Percentiles rank a stretch among this genome's conserved stretches.
phyloP scores from a whole-genome alignment of 2,113 vertebrate species.

The Sus scrofa region DNA sequence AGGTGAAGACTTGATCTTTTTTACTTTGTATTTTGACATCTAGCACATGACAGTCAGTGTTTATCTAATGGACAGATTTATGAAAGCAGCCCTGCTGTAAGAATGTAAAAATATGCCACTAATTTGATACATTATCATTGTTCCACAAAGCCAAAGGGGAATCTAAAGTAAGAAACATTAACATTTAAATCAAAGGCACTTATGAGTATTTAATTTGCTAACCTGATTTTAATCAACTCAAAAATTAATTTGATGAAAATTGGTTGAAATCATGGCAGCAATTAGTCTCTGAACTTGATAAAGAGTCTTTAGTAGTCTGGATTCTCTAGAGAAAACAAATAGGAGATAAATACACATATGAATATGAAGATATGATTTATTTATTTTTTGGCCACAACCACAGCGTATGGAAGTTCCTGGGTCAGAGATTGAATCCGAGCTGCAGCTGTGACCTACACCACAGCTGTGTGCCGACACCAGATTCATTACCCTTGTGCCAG shows the following conservation, averaged over 20 bases:
- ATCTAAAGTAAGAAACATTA: conserved; percentile 32
- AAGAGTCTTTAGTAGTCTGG: background rate
- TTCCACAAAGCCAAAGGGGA: background rate
- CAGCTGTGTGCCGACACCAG: no score
- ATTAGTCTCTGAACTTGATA: background rate
- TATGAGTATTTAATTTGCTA: conserved; percentile 51
- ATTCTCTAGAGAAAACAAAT: background rate
- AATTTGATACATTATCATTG: background rate
- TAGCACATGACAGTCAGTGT: background rate
- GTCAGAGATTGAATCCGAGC: no score
- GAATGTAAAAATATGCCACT: background rate
- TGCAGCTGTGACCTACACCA: no score
- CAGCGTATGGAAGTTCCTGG: no score
- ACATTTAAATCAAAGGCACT: conserved; percentile 66
- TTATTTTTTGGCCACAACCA: no score
- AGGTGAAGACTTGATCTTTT: background rate
- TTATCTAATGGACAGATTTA: background rate
- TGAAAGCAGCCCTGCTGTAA: background rate
- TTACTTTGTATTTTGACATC: background rate
- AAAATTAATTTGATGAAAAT: conserved; percentile 62
- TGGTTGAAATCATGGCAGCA: conserved; percentile 30
- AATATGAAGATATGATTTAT: background rate
- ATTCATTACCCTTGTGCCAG: no score
- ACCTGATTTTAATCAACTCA: conserved; percentile 48
- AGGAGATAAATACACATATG: background rate